Conservation (phyloP, 2,797 vertebrate species). For the Limnodromus scolopaceus region DNA sequence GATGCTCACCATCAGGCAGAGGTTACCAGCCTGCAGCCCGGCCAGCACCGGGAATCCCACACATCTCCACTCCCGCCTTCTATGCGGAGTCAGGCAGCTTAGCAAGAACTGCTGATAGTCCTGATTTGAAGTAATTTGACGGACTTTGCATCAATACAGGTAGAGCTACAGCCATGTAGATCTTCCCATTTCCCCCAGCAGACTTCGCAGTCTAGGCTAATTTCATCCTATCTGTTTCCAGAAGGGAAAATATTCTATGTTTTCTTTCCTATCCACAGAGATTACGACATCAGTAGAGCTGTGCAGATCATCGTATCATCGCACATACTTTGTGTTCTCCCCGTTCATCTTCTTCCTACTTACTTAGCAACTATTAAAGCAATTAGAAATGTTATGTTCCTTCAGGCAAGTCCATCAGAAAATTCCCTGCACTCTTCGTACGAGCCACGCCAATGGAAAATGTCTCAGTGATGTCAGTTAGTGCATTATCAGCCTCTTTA, state of each 20-base stretch:
- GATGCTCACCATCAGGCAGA: background rate
- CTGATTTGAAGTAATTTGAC: background rate
- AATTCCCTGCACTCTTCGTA: background rate
- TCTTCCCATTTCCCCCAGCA: background rate
- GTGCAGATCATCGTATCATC: background rate
- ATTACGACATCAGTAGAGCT: background rate
- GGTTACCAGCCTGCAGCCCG: background rate
- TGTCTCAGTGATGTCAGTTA: background rate
- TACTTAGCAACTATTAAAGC: background rate
- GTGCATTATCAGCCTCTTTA: background rate
- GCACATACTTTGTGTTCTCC: background rate
- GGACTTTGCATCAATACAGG: background rate
- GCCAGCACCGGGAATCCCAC: accelerated
- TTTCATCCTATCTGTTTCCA: background rate
- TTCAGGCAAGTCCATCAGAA: background rate
- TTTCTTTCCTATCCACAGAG: background rate
- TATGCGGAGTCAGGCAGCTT: background rate
- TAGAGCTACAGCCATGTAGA: background rate
- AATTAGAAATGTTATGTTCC: background rate
- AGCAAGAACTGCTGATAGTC: background rate
- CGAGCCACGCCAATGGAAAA: background rate
- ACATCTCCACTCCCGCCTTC: background rate
- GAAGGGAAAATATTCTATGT: background rate
- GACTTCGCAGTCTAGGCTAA: background rate
- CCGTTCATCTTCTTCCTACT: background rate